These are phyloP conservation scores for Apis mellifera DNA, from an alignment of 1,140 invertebrate species.

Conservation along the genomic window Amel_HAv3.1 CM009943.2:2709001-2709500, in stretches of 20 bases:
- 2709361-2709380: conserved; percentile 55
- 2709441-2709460: conserved; percentile 39
- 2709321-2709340: conserved; percentile 55
- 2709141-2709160: no score
- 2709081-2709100: no score
- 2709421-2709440: conserved; percentile 62
- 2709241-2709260: conserved; percentile 50
- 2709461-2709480: conserved; percentile 37
- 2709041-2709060: no score
- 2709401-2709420: conserved; percentile 49
- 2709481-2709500: conserved; percentile 47
- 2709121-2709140: no score
- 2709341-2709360: conserved; percentile 65
- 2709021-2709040: no score
- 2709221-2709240: neutral
- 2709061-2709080: no score
- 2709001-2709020: no score
- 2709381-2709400: conserved; percentile 52
- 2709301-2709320: conserved; percentile 41
- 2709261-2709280: conserved; percentile 53
- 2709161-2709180: no score
- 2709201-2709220: no score
- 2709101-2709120: no score
- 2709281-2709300: conserved; percentile 47
- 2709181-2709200: no score